Base-by-base conservation (phyloP, 2,797 vertebrate species). In the Nothura maculosa region DNA sequence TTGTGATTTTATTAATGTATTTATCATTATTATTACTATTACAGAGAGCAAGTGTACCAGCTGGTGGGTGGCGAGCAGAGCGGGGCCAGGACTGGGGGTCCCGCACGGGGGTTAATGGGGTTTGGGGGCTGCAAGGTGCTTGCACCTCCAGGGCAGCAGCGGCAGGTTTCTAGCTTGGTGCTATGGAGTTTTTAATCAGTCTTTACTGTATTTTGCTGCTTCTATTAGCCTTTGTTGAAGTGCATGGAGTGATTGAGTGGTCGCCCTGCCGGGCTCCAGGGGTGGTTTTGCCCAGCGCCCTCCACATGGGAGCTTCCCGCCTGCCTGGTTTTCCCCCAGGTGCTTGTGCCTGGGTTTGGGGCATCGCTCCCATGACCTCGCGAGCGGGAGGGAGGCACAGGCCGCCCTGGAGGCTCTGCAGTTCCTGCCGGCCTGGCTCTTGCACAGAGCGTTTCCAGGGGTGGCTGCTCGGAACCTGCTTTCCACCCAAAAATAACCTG, bases 341-440 rank as follows among this genome's bases (percentile, higher is more conserved):
- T 5, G 40, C 27, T 62, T 7, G 30, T 16, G 42, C 3, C 3
- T 81, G 8, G 24, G 74, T 11, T 45, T n/a, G 10, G 77, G 89
- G 5, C 50, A 10, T 34, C 4, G 4, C 3, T 54, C 36, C 3
- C 9, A 62, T 30, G 20, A 1, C 0, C n/a, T 32, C 14, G 45
- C 16, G 21, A 34, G 47, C 47, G 47, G 47, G 22, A 48, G 47
- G 47, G 47, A 24, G 47, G 47, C 47, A 12, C 47, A 48, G 47
- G 47, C 47, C 24, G 47, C 47, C 22, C 12, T 24, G 47, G 47
- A 48, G 48, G 25, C 48, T 15, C 38, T 19, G 18, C 8, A 8
- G 62, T 32, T 16, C 55, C 42, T 43, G 69, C 55, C 79, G 74
- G 1, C n/a, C 25, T 36, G 21, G 0, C n/a, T 8, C 57, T 27